These are phyloP conservation scores for Sitodiplosis mosellana DNA, from an alignment of 1,140 invertebrate genomes.

Conservation along the genomic window DNA sequence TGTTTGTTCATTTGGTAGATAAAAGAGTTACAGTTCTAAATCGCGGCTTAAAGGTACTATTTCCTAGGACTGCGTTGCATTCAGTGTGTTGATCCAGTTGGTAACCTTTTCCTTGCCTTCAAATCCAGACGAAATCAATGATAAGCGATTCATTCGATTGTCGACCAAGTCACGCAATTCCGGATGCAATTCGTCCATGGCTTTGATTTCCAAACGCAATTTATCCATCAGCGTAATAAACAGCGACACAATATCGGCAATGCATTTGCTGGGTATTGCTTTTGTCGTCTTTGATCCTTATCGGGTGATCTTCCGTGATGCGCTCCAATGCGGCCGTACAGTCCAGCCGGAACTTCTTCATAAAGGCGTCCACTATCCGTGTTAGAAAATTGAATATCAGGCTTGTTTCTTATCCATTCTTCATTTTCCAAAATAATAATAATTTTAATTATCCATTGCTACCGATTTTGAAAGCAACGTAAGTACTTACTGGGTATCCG, in stretches of 20 bases:
- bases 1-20: too few relatives aligned
- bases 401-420: too few relatives aligned
- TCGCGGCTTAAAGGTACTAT: too few relatives aligned
- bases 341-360: conserved; percentile 77
- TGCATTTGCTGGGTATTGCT: conserved; percentile 97
- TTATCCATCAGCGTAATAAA: conserved; percentile 99
- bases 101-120: conserved; percentile 81
- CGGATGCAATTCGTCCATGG: conserved; percentile 95
- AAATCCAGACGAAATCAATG: conserved; percentile 69
- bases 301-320: conserved; percentile 93
- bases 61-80: conserved; percentile 90
- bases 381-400: too few relatives aligned
- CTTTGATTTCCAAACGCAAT: conserved; percentile 80
- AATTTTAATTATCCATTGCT: too few relatives aligned
- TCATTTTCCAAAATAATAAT: too few relatives aligned
- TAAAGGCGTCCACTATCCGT: conserved; percentile 68
- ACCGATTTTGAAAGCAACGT: too few relatives aligned
- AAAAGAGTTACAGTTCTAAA: too few relatives aligned
- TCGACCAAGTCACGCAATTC: conserved; percentile 89
- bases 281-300: conserved; percentile 97
- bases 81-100: conserved; percentile 76
- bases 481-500: conserved; percentile 53
- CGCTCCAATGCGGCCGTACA: conserved; percentile 92
- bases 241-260: conserved; percentile 94
- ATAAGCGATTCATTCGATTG: conserved; percentile 84